A percentile compares a stretch with the other conserved stretches of the same genome.
Evolutionary conservation across 2,113 vertebrate species (phyloP).

Genomic region (Tonatia bakeri): DNA sequence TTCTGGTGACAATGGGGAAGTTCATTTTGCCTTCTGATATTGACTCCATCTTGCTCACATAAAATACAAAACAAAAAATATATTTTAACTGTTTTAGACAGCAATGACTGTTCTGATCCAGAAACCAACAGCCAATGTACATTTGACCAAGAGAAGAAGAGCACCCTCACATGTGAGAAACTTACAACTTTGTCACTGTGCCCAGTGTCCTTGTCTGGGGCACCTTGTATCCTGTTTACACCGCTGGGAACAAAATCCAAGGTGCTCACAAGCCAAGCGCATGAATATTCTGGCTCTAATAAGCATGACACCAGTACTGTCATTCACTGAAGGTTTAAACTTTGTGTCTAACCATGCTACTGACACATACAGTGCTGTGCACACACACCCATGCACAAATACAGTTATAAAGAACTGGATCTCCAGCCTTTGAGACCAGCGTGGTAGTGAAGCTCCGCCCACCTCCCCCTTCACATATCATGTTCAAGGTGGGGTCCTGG

Average conservation of each 20-base stretch:
- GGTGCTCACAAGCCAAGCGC: not conserved
- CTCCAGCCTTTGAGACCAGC: not conserved
- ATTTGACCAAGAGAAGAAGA: not conserved
- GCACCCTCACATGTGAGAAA: rapidly evolving
- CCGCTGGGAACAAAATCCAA: not conserved
- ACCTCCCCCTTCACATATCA: not conserved
- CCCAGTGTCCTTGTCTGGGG: not conserved
- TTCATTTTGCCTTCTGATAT: not conserved
- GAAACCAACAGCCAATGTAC: not conserved
- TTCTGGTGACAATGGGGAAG: not conserved
- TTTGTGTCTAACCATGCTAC: not conserved
- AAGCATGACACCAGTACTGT: not conserved
- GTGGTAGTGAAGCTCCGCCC: not conserved
- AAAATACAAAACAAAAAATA: not conserved
- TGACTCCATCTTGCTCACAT: not conserved
- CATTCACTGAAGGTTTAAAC: not conserved
- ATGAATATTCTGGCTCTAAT: not conserved
- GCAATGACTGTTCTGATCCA: not conserved
- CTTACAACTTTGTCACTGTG: not conserved
- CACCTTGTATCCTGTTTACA: not conserved
- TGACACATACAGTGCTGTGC: not conserved
- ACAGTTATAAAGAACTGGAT: not conserved
- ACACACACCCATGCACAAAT: not conserved
- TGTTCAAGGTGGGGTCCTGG: not conserved
- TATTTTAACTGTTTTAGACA: not conserved